A percentile compares a stretch with the other conserved stretches of the same genome.
Evolutionary conservation across 1,140 invertebrate species (phyloP).

Genomic region (Orchesella cincta): DNA sequence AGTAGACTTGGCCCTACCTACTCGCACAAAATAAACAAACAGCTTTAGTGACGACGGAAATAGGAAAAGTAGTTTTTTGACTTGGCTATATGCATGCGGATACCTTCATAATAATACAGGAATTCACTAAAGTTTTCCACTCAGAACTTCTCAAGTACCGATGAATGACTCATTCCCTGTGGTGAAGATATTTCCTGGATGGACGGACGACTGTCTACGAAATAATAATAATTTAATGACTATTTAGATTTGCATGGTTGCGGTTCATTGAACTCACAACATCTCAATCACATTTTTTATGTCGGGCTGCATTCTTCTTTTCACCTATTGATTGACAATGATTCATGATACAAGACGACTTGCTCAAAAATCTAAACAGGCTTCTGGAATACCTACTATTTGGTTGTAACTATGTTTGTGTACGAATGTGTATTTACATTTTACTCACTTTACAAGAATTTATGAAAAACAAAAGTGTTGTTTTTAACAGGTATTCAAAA

Average conservation of each 20-base stretch:
- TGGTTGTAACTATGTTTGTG: too few relatives aligned
- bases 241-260: not conserved
- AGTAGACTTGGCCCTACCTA: too few relatives aligned
- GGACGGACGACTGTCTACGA: not conserved
- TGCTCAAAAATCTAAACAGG: not conserved
- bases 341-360: not conserved
- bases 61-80: too few relatives aligned
- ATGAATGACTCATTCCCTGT: constrained; percentile 2
- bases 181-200: not conserved
- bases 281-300: not conserved
- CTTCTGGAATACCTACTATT: too few relatives aligned
- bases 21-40: too few relatives aligned
- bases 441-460: too few relatives aligned
- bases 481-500: not conserved
- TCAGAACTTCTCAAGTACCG: too few relatives aligned
- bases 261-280: constrained; percentile 2
- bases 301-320: not conserved
- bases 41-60: too few relatives aligned
- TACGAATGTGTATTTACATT: too few relatives aligned
- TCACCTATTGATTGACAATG: not conserved
- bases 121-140: too few relatives aligned
- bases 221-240: constrained; percentile 17
- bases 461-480: not conserved
- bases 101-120: too few relatives aligned
- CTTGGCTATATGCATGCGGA: too few relatives aligned